phyloP scores from a whole-genome alignment of 1,140 invertebrate genomes.

The Anthonomus grandis region DNA sequence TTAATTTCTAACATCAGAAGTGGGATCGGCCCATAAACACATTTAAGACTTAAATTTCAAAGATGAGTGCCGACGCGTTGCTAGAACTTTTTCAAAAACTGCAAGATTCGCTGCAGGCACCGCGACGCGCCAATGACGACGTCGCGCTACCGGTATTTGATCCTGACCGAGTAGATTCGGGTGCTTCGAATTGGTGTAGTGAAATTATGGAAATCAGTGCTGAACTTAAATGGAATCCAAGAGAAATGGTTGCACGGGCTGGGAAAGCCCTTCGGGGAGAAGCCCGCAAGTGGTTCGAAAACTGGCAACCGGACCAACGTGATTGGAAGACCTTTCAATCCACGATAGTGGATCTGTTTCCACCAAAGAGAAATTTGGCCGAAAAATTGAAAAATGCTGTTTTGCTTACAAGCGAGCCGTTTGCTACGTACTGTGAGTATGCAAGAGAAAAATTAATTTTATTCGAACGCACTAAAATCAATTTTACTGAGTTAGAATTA shows the following conservation, averaged over 20 bases:
- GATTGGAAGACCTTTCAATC: slow-evolving; percentile 1
- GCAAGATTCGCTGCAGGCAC: neutral
- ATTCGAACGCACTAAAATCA: neutral
- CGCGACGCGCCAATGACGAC: no score
- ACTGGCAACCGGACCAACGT: slow-evolving; percentile 1
- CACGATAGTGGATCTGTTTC: slow-evolving; percentile 1
- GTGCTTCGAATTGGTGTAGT: neutral
- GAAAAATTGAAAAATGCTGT: slow-evolving; percentile 2
- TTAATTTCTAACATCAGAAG: no score
- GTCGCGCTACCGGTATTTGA: neutral
- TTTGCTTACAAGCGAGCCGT: neutral
- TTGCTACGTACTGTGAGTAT: slow-evolving; percentile 4
- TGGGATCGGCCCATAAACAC: no score
- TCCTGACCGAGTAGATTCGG: neutral
- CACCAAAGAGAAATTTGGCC: neutral
- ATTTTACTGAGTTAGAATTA: neutral
- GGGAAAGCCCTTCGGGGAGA: neutral
- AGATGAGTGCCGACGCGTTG: neutral
- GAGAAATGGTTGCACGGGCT: neutral
- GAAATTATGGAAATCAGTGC: neutral
- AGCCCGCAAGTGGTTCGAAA: slow-evolving; percentile 1
- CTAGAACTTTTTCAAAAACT: neutral
- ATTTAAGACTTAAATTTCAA: no score
- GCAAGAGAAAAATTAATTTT: no score
- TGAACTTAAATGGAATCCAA: neutral